Evolutionary conservation across 1,140 invertebrate genomes (phyloP), one percentile per base, ranked within the genome.

Genomic region (Drosophila paulistorum): DNA sequence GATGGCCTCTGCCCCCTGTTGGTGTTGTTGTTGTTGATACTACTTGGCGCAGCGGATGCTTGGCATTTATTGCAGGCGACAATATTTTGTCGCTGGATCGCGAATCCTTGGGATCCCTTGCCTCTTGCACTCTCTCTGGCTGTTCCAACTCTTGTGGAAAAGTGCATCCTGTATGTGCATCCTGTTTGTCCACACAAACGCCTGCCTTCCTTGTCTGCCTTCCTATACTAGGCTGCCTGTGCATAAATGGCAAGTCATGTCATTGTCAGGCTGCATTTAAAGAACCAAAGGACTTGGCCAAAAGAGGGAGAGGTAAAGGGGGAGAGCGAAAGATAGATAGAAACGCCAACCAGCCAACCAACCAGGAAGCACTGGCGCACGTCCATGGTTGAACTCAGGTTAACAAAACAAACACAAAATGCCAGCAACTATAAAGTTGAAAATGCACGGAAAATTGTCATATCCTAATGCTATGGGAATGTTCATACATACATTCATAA

Each of bases 1-100:
- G 82, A 82, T 51, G 45, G 45, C 45, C 13, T 9, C 75, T 81
- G 67, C 68, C 67, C 73, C 77, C 78, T 73, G 69, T 60, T 73
- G 48, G 45, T 14, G 55, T 42, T 67, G 72, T 55, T 51, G 74
- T 20, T 60, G 71, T 70, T 58, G 55, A 65, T 71, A 71, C 75
- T 68, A 66, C 58, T 60, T 80, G 83, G 81, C 83, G 83, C 83
- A 86, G 76, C 83, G 83, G 83, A 87, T 79, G 83, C 79, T 87
- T 87, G 83, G 79, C 83, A 87, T 87, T 87, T 87, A 87, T 87
- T 87, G 79, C 83, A 80, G 78, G 83, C 83, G 83, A 83, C 83
- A 87, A 87, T 87, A 86, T 87, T 87, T 87, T 81, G 83, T 83
- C 82, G 71, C 62, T 65, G 71, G 37, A 65, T 37, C 69, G 60